phyloP scores from a whole-genome alignment of 2,888 invertebrate species.

The Antheraea yamamai region DNA sequence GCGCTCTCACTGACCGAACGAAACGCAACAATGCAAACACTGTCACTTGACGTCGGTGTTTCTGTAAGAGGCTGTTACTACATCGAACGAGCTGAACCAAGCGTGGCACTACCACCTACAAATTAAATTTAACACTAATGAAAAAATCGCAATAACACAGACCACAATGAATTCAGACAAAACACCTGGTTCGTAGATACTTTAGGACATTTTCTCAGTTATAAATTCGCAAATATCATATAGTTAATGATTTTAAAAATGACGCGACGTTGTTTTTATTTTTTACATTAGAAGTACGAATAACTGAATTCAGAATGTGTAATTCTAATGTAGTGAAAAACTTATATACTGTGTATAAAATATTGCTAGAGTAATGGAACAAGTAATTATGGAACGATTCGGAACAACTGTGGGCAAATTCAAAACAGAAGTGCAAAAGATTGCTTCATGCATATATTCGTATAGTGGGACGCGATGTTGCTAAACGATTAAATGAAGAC shows the following conservation, averaged over 20 bases:
- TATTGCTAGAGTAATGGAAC: slow-evolving; percentile 12
- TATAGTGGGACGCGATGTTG: slow-evolving; percentile 21
- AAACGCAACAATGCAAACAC: too few species aligned
- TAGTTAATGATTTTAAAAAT: neutral
- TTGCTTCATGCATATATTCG: slow-evolving; percentile 27
- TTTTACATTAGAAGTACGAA: neutral
- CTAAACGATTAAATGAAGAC: slow-evolving; percentile 41
- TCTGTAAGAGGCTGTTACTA: too few species aligned
- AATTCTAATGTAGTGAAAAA: neutral
- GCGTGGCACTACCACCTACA: too few species aligned
- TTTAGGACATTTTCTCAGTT: too few species aligned
- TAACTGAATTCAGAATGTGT: neutral
- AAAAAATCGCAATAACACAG: too few species aligned
- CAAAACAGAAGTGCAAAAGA: slow-evolving; percentile 45
- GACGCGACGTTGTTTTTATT: neutral
- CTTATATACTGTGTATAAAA: slow-evolving; percentile 10
- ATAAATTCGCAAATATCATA: too few species aligned
- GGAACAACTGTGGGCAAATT: slow-evolving; percentile 36
- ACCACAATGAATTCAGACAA: too few species aligned
- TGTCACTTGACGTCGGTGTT: too few species aligned
- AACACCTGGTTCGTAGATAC: too few species aligned
- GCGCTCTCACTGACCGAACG: too few species aligned
- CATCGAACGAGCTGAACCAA: too few species aligned
- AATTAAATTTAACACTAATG: too few species aligned
- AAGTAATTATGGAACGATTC: slow-evolving; percentile 13